Conservation (phyloP, 2,797 vertebrate genomes). For the Loriculus beryllinus region DNA sequence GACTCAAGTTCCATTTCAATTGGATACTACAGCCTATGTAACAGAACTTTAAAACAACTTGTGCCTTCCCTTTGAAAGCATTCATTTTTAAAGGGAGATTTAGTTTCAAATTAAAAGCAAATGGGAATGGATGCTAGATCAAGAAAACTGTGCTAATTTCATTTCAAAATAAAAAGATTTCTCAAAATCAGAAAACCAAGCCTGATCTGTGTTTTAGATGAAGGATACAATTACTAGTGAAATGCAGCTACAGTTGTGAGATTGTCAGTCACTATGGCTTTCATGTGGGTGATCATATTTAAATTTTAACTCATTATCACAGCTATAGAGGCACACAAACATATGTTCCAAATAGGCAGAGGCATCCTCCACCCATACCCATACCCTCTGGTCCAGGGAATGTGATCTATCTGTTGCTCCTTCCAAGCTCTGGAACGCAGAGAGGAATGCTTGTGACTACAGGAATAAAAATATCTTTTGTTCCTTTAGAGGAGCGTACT, state of each 20-base stretch:
- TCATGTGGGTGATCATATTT: background rate
- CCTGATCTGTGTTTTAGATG: background rate
- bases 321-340: background rate
- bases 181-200: background rate
- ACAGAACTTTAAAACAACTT: background rate
- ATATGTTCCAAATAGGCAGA: background rate
- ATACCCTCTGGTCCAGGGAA: background rate
- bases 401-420: background rate
- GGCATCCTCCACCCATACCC: background rate
- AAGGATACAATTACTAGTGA: background rate
- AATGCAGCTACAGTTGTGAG: background rate
- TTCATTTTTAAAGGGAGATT: background rate
- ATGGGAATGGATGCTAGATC: background rate
- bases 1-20: background rate
- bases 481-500: background rate
- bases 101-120: background rate
- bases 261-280: background rate
- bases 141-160: background rate
- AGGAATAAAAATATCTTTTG: slow-evolving; percentile 46
- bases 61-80: background rate
- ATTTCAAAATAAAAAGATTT: background rate
- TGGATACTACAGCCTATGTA: background rate
- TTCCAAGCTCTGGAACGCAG: background rate
- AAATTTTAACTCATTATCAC: background rate
- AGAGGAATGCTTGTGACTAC: background rate